These are phyloP conservation scores for Perithous albicinctus DNA, from an alignment of 2,888 invertebrate genomes.

Conservation along the genomic window DNA sequence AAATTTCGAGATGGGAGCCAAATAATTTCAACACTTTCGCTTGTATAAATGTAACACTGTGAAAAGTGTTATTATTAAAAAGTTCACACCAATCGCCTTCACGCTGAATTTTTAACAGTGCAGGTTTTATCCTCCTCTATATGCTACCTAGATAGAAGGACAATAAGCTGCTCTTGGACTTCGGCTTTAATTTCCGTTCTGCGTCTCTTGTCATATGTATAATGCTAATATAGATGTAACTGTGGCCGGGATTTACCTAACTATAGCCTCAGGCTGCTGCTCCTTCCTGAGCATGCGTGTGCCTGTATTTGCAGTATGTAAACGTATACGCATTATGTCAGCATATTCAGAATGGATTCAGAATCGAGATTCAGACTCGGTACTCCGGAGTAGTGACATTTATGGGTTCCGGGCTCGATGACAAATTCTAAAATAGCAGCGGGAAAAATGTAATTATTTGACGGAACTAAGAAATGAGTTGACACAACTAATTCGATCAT, in stretches of 20 bases:
- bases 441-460: too few relatives aligned
- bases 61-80: too few relatives aligned
- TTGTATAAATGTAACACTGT: too few relatives aligned
- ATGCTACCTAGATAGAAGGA: conserved; percentile 66
- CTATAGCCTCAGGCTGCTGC: conserved; percentile 13
- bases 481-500: too few relatives aligned
- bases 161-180: conserved; percentile 59
- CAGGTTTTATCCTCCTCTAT: too few relatives aligned
- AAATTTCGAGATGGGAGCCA: too few relatives aligned
- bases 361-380: not conserved
- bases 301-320: not conserved
- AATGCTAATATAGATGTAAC: conserved; percentile 47
- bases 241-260: conserved; percentile 22
- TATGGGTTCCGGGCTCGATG: not conserved
- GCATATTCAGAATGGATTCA: not conserved
- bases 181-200: conserved; percentile 48
- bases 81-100: too few relatives aligned
- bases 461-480: too few relatives aligned
- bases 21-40: too few relatives aligned
- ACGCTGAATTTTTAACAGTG: too few relatives aligned
- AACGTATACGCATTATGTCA: not conserved
- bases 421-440: too few relatives aligned
- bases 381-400: not conserved
- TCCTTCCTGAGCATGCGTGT: conserved; percentile 22
- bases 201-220: conserved; percentile 20